These are phyloP conservation scores for Hipposideros armiger DNA, from an alignment of 2,113 vertebrate species.

Conservation along the genomic window DNA sequence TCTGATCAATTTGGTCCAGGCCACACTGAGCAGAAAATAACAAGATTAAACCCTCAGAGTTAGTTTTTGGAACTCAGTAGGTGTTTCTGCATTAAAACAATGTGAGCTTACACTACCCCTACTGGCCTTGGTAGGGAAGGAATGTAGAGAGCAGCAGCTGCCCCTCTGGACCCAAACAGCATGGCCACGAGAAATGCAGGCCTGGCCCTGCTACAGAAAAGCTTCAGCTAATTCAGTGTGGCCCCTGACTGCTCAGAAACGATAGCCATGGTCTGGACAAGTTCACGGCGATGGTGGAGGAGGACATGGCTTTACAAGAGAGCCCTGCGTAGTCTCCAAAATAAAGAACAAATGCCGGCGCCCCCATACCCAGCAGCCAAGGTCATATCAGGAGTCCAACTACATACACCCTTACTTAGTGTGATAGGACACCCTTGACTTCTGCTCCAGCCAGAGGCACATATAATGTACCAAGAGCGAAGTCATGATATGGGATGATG, in stretches of 20 bases:
- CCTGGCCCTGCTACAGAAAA: not conserved
- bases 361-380: rapidly evolving
- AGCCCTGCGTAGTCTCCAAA: not conserved
- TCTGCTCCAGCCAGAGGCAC: not conserved
- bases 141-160: not conserved
- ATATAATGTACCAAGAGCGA: rapidly evolving
- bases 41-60: not conserved
- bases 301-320: not conserved
- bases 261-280: not conserved
- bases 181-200: not conserved
- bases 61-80: not conserved
- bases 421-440: rapidly evolving
- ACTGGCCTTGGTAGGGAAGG: not conserved
- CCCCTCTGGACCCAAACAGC: not conserved
- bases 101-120: not conserved
- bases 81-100: not conserved
- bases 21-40: not conserved
- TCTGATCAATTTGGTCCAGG: not conserved
- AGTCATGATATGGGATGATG: not conserved
- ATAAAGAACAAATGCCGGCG: not conserved
- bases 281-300: not conserved
- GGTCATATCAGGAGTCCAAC: not conserved
- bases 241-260: not conserved
- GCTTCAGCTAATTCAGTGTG: not conserved
- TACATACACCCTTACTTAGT: not conserved